These are phyloP conservation scores for Tetranychus truncatus DNA, from an alignment of 2,888 invertebrate species.

Conservation along the genomic window DNA sequence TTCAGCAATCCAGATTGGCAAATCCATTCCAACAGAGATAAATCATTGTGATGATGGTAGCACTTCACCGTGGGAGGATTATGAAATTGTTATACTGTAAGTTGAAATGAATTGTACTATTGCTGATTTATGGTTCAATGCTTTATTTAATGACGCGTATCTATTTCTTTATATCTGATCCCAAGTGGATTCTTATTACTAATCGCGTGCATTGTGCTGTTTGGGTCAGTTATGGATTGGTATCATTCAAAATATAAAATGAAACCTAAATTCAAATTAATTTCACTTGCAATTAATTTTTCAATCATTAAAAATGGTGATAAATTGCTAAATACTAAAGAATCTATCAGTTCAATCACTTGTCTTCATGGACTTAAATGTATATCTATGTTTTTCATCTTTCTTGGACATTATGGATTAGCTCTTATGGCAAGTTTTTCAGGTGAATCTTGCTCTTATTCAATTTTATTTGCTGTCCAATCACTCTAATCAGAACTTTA, in stretches of 20 bases:
- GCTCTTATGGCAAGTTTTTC: neutral
- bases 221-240: conserved; percentile 7
- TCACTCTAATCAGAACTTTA: neutral
- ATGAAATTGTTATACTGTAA: neutral
- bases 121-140: no score
- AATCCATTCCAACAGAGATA: neutral
- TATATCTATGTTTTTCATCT: neutral
- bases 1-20: neutral
- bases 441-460: neutral
- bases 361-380: conserved; percentile 5
- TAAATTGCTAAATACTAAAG: neutral
- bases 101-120: neutral
- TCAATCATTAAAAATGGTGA: neutral
- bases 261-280: neutral
- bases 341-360: neutral
- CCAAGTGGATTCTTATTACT: neutral
- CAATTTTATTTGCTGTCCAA: neutral
- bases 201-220: neutral
- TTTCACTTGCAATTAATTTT: neutral
- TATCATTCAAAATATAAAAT: conserved; percentile 2
- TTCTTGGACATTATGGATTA: neutral
- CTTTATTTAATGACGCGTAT: no score
- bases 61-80: neutral
- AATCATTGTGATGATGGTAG: conserved; percentile 8
- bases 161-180: neutral